Conservation (phyloP, 2,888 invertebrate genomes). For the Tipula vernalis region DNA sequence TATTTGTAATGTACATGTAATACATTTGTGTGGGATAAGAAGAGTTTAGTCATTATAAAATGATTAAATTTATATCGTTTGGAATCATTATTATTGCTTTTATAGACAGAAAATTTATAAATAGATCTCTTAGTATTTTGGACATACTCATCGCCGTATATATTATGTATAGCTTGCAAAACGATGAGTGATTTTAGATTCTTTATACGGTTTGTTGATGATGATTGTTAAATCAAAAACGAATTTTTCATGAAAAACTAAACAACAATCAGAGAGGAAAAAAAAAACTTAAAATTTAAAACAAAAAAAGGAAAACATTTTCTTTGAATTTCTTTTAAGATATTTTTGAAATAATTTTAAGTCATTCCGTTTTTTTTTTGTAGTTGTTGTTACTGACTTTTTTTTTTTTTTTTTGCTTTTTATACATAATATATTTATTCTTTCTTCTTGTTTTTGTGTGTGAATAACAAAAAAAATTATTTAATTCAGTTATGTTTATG, state of each 20-base stretch:
- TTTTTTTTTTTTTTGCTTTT: background rate
- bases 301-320: background rate
- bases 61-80: constrained; percentile 4
- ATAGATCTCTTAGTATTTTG: background rate
- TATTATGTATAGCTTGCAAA: background rate
- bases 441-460: constrained; percentile 6
- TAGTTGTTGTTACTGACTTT: background rate
- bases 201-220: background rate
- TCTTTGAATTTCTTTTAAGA: constrained; percentile 4
- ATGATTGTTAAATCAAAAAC: background rate
- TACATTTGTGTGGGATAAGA: background rate
- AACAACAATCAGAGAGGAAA: background rate
- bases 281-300: background rate
- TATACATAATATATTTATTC: background rate
- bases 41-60: background rate
- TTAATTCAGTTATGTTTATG: constrained; percentile 10
- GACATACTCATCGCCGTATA: background rate
- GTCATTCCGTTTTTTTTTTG: background rate
- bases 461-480: background rate
- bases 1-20: background rate
- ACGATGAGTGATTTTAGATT: background rate
- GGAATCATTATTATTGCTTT: background rate
- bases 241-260: background rate
- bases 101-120: background rate
- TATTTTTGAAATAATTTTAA: background rate